phyloP scores from a whole-genome alignment of 2,113 vertebrate species.

The Corythornis vintsioides region DNA sequence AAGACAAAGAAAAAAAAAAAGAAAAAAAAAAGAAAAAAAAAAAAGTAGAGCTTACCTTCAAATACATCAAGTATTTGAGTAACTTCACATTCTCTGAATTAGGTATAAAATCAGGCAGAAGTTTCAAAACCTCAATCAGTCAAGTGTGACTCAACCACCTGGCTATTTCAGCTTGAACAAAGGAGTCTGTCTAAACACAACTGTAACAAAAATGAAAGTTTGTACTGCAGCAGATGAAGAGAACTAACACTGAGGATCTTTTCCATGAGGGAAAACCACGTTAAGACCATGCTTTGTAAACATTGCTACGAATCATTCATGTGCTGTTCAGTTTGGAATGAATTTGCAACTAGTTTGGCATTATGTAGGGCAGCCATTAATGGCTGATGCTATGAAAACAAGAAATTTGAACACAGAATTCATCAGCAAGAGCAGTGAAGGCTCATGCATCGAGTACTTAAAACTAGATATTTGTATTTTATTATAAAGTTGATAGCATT shows the following conservation, averaged over 20 bases:
- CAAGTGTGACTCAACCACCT: not conserved
- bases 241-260: not conserved
- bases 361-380: not conserved
- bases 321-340: not conserved
- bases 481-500: conserved; percentile 28
- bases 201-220: not conserved
- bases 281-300: conserved; percentile 30
- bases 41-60: conserved; percentile 28
- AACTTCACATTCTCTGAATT: conserved; percentile 53
- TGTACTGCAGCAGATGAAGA: conserved; percentile 12
- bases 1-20: not conserved
- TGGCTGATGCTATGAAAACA: conserved; percentile 5
- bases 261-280: not conserved
- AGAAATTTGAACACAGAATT: not conserved
- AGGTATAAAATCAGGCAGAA: conserved; percentile 5
- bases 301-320: not conserved
- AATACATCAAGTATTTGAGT: conserved; percentile 14
- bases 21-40: not conserved
- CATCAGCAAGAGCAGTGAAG: not conserved
- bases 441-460: conserved; percentile 9
- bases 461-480: conserved; percentile 35
- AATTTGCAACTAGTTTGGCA: not conserved
- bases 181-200: not conserved
- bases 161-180: not conserved
- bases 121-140: not conserved